Percentiles rank a stretch among this genome's conserved stretches.
Evolutionary conservation across 2,888 invertebrate species (phyloP).

Genomic region (Invenusta paracnida): DNA sequence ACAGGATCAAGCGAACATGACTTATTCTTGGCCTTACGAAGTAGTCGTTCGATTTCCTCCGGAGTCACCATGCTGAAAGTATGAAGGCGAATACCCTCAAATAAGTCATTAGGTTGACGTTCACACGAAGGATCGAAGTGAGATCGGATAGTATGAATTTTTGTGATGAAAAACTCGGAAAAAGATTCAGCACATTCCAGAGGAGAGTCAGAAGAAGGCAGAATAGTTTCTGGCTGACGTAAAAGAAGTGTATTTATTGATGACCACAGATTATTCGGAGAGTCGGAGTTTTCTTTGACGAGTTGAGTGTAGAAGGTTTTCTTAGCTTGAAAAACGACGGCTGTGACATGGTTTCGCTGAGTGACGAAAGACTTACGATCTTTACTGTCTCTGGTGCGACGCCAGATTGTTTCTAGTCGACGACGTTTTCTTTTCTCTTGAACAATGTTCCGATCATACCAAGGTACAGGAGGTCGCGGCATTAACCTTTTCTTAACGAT

Average conservation of each 20-base stretch:
- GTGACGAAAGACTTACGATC: neutral
- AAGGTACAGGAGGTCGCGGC: neutral
- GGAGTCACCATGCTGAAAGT: too few species aligned
- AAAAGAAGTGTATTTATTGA: neutral
- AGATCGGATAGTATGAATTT: neutral
- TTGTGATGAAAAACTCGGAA: neutral
- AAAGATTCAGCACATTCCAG: neutral
- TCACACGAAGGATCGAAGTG: neutral
- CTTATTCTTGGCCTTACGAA: neutral
- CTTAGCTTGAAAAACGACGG: neutral
- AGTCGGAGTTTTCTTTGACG: neutral
- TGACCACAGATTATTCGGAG: neutral
- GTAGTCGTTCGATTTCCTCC: neutral
- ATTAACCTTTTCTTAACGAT: neutral
- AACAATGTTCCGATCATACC: neutral
- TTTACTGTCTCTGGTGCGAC: neutral
- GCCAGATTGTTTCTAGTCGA: neutral
- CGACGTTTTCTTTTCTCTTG: neutral
- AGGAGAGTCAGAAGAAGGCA: neutral
- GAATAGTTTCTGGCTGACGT: neutral
- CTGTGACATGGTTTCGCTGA: neutral
- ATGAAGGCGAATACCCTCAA: too few species aligned
- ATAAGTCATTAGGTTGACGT: too few species aligned
- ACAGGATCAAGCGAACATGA: neutral
- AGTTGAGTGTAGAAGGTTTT: neutral